Percentiles rank a stretch among this genome's conserved stretches.
phyloP scores from a whole-genome alignment of 2,113 vertebrate species.

The Eptatretus burgeri region DNA sequence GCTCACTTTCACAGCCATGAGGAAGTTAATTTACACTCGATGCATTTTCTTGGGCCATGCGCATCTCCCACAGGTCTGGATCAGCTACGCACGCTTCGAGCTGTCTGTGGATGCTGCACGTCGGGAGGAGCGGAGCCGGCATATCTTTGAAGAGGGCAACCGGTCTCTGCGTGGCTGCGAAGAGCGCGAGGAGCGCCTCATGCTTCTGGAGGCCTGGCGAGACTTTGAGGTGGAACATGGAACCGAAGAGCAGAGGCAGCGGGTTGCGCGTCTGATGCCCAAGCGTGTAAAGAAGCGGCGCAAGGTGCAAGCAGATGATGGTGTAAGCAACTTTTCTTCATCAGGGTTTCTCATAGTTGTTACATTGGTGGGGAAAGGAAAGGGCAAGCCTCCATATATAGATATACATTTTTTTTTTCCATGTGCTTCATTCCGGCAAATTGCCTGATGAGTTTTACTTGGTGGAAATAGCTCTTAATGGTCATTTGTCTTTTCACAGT shows the following conservation, averaged over 20 bases:
- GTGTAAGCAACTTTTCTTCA: slow-evolving; percentile 28
- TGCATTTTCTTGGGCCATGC: no score
- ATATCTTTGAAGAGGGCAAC: slow-evolving; percentile 75
- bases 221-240: slow-evolving; percentile 56
- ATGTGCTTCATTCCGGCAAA: no score
- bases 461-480: background rate
- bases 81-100: slow-evolving; percentile 78
- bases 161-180: slow-evolving; percentile 57
- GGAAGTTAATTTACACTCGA: no score
- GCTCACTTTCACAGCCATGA: no score
- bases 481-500: slow-evolving; percentile 18
- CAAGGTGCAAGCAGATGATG: slow-evolving; percentile 74
- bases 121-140: slow-evolving; percentile 33
- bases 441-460: no score
- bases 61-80: slow-evolving; percentile 42
- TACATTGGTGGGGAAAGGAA: no score
- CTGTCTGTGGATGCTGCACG: slow-evolving; percentile 31
- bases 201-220: slow-evolving; percentile 76
- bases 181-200: slow-evolving; percentile 82
- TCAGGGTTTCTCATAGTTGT: background rate
- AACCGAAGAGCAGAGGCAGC: slow-evolving; percentile 21
- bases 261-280: slow-evolving; percentile 61
- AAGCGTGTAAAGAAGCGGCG: slow-evolving; percentile 96
- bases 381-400: no score
- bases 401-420: no score